Evolutionary conservation across 2,888 invertebrate genomes (phyloP), one percentile per base, ranked within the genome.

Genomic region (Eupithecia subfuscata): DNA sequence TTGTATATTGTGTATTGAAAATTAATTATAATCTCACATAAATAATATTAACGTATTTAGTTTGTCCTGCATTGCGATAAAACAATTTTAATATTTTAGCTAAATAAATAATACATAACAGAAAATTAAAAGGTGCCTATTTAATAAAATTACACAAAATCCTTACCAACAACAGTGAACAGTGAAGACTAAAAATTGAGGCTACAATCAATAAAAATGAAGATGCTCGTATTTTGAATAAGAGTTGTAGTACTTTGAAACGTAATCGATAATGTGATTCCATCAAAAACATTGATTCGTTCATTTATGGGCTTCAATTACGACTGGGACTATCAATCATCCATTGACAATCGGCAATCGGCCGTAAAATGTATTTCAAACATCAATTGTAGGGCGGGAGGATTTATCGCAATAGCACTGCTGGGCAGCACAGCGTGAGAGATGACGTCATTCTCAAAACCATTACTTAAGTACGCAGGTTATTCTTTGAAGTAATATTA

Each of bases 201-300:
- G 45, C 16, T 48, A 48, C 48, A 18, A 48, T 48, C 0, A 18
- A 18, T 16, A 45, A 14, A 45, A 45, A 45, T 45, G 48, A 48
- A 48, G 18, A 48, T 8, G 6, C 1, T 7, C 1, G 48, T 52
- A n/a, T 52, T 52, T 52, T 52, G 4, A 7, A 52, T 52, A n/a
- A n/a, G n/a, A 48, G 18, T 48, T 48, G 18, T 18, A 18, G 16
- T 48, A 18, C 40, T 40, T 1, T 52, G 9, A 52, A 52, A 8
- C 48, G n/a, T n/a, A n/a, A 52, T 52, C 52, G n/a, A n/a, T n/a
- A 52, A 52, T 52, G 52, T 52, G 52, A 52, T 52, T 52, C 52
- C n/a, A 52, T n/a, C 8, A 52, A 52, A 52, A n/a, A 45, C 5
- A 45, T 1, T 45, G 18, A 8, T n/a, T 8, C 52, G 9, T n/a